Conservation (phyloP, 2,888 invertebrate genomes). For the Protula sp. region DNA sequence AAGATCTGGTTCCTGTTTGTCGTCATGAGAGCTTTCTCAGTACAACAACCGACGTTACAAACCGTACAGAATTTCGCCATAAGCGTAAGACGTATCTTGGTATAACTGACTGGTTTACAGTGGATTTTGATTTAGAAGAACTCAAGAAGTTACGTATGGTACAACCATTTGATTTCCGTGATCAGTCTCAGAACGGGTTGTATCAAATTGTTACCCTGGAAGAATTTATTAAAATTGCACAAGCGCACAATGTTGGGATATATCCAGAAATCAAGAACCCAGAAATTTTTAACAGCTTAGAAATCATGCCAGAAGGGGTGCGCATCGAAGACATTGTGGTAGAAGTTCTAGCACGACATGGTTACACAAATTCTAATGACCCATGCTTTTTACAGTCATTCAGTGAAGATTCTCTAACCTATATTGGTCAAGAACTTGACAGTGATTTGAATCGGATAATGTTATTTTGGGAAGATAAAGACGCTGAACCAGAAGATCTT, state of each 20-base stretch:
- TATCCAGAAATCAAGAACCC: conserved; percentile 25
- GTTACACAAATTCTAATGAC: conserved; percentile 9
- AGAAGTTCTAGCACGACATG: neutral
- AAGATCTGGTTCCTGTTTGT: conserved; percentile 19
- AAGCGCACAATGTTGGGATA: conserved; percentile 17
- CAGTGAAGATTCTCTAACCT: neutral
- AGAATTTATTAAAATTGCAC: conserved; percentile 16
- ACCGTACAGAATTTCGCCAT: conserved; percentile 7
- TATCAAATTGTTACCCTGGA: conserved; percentile 20
- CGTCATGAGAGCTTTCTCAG: conserved; percentile 23
- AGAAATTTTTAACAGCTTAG: conserved; percentile 15
- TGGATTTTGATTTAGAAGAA: conserved; percentile 25
- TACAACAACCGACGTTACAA: conserved; percentile 18
- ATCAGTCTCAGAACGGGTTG: conserved; percentile 14
- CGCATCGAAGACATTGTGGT: neutral
- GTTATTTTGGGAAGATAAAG: neutral
- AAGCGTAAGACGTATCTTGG: neutral
- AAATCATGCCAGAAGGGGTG: conserved; percentile 4
- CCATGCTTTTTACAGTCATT: conserved; percentile 24
- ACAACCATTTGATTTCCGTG: conserved; percentile 14
- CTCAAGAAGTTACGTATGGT: conserved; percentile 14
- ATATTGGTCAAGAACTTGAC: neutral
- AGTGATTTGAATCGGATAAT: neutral
- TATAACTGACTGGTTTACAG: conserved; percentile 21
- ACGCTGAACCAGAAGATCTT: neutral